Base-by-base conservation (phyloP, 2,113 vertebrate species). In the Epinephelus fuscoguttatus region DNA sequence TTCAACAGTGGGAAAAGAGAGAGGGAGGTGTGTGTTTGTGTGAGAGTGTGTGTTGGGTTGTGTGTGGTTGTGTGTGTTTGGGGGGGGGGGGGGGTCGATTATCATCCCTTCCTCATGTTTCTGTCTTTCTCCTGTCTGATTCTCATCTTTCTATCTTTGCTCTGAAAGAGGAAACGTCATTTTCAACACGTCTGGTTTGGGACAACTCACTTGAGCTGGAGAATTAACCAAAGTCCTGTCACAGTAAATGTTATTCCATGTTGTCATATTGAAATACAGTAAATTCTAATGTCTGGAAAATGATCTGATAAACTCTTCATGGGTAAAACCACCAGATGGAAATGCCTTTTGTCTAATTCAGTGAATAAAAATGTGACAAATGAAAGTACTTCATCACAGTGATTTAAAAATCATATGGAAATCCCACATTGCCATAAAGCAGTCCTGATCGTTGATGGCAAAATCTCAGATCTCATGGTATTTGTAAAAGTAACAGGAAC, bases 1-100 rank as follows among this genome's bases (percentile, higher is more conserved):
- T 66, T 59, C 56, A 88, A 76, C 59, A 84, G 84, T 90, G 89
- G 88, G 88, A 90, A 91, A 78, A 84, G 8, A 1, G 21, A 17
- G 61, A 69, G 19, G 66, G 75, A 11, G n/a, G 69, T 49, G 49
- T 69, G 73, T 67, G 30, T 64, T 12, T 75, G n/a, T 80, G 73
- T 52, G 37, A 33, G 53, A 9, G 60, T 21, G 60, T 40, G 53
- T 37, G 17, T 56, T 17, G 52, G 14, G 71, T 69, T 52, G 59
- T 69, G 23, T 55, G 71, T 69, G 56, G 33, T 40, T 27, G 18
- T 42, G 25, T 49, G 42, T 45, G 11, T 45, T 8, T 14, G 53
- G 4, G n/a, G n/a, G n/a, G n/a, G 30, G 4, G 30, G 30, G 30
- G 17, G 30, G 17, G 17, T 74, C 30, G 11, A 45, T 37, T 50